A percentile compares a stretch with the other conserved stretches of the same genome.
These are phyloP conservation scores for Boleophthalmus pectinirostris DNA, from an alignment of 2,113 vertebrate genomes.

Conservation along the genomic window DNA sequence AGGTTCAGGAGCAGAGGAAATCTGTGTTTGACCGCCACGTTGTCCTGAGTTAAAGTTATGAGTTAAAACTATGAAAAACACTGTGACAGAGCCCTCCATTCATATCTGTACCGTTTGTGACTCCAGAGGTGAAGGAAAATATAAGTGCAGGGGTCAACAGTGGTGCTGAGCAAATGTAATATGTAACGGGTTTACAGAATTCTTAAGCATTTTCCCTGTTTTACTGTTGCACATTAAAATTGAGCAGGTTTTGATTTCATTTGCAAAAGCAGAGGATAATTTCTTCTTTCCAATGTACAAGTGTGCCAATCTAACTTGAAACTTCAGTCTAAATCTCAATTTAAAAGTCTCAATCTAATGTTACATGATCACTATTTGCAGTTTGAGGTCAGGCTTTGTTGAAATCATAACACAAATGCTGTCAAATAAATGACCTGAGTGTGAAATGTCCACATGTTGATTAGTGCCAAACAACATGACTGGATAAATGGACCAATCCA, in stretches of 20 bases:
- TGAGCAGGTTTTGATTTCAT: constrained; percentile 8
- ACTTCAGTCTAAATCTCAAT: constrained; percentile 1
- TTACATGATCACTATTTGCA: background rate
- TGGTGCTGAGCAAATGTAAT: constrained; percentile 17
- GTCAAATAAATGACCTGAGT: constrained; percentile 14
- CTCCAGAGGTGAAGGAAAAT: constrained; percentile 21
- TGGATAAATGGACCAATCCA: constrained; percentile 9
- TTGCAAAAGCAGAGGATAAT: constrained; percentile 27
- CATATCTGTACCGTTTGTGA: constrained; percentile 27
- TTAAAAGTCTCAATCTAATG: background rate
- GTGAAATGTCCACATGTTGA: constrained; percentile 11
- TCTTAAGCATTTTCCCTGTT: constrained; percentile 30
- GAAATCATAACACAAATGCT: background rate
- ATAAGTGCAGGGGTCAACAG: constrained; percentile 13
- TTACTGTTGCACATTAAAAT: constrained; percentile 44
- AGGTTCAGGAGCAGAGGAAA: constrained; percentile 97
- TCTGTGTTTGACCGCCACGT: constrained; percentile 97
- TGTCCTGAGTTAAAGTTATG: constrained; percentile 89
- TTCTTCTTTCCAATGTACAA: constrained; percentile 22
- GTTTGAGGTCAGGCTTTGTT: background rate
- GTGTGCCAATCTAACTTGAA: constrained; percentile 26
- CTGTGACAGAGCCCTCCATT: constrained; percentile 55
- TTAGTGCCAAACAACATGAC: constrained; percentile 7
- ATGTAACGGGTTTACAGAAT: constrained; percentile 34
- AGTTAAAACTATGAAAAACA: constrained; percentile 27